Base-by-base conservation (phyloP, 2,888 invertebrate species). In the Volucella bombylans region DNA sequence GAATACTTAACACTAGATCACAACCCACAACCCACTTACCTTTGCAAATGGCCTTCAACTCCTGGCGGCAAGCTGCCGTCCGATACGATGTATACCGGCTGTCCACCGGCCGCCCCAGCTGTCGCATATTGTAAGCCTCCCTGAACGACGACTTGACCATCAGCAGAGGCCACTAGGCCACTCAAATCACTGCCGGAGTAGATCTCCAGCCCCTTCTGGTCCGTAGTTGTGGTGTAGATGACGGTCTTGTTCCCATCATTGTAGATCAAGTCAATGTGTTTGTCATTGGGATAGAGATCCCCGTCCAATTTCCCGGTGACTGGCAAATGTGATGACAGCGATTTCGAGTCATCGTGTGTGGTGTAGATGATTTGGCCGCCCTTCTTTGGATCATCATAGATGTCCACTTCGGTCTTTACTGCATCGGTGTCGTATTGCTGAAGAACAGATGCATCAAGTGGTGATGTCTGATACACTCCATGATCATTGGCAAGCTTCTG, bases 171-270 rank as follows among this genome's bases (percentile, higher is more conserved):
- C 43, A 92, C 91, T 10, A 92, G 86, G 15, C 91, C 90, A 78
- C 90, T 90, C 18, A 92, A 89, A 82, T 92, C 92, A 65, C 91
- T 89, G 73, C 90, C 91, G 12, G 92, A 90, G 62, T 92, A 92
- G 49, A 96, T 96, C 92, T 96, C 96, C 55, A 96, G 94, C 57
- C 96, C 94, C 91, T 96, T 96, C 89, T 96, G 96, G 90, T 96
- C 96, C 77, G 89, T 95, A 11, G 94, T 94, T 81, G 95, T 95
- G 67, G 96, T 96, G 89, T 96, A 96, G 90, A 96, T 96, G 81
- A 96, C 96, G 2, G 96, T 96, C 90, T 96, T 96, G 90, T 96
- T 96, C 59, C 96, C 96, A 89, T 96, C 96, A 90, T 96, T 96
- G 91, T 96, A 96, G 89, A 96, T 96, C 89, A 96, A 92, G 91